These are phyloP conservation scores for Odontomachus brunneus DNA, from an alignment of 1,140 invertebrate species.

Conservation along the genomic window DNA sequence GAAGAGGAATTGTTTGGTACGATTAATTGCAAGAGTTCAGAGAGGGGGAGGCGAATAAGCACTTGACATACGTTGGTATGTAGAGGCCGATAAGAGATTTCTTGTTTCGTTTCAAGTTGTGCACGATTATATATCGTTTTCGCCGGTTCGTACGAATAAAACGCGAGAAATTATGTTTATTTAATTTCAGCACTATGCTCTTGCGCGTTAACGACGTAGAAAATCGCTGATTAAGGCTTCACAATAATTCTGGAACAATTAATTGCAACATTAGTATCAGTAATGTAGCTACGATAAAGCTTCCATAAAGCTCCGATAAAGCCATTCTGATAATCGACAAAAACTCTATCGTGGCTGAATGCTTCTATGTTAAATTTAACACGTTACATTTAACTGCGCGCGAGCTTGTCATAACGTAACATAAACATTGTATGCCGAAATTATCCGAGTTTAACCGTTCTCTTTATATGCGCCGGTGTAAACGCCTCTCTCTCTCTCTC, in stretches of 20 bases:
- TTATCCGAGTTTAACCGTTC: constrained; percentile 34
- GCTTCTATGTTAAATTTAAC: constrained; percentile 46
- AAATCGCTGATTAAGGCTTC: constrained; percentile 8
- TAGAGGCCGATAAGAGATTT: no score
- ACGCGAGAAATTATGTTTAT: neutral
- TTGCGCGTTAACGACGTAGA: neutral
- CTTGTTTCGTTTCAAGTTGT: neutral
- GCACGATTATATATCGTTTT: neutral
- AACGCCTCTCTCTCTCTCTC: neutral
- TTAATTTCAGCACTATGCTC: neutral
- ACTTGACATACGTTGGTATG: no score
- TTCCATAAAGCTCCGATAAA: constrained; percentile 18
- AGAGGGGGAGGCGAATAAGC: no score
- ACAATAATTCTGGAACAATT: constrained; percentile 30
- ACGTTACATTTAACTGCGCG: constrained; percentile 28
- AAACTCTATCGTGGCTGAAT: constrained; percentile 34
- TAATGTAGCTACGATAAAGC: constrained; percentile 17
- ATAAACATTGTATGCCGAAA: constrained; percentile 49
- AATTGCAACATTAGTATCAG: constrained; percentile 26
- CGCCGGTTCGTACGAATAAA: neutral
- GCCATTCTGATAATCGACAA: constrained; percentile 20
- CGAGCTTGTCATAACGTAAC: constrained; percentile 38
- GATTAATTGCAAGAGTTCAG: no score
- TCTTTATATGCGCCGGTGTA: neutral
- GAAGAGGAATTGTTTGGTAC: no score